phyloP scores from a whole-genome alignment of 1,140 invertebrate genomes.

The Lepidostoma basale region DNA sequence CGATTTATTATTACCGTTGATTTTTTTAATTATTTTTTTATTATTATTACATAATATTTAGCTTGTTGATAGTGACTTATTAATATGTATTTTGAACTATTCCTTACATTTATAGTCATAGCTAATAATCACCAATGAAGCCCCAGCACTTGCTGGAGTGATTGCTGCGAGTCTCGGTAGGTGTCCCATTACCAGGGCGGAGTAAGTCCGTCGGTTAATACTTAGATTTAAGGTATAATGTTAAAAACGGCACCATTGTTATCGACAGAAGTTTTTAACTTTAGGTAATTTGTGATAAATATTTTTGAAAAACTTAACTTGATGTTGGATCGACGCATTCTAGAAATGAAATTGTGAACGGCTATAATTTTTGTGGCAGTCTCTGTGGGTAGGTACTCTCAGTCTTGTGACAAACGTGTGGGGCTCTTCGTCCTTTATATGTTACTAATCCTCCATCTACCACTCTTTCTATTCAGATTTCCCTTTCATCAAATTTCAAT shows the following conservation, averaged over 20 bases:
- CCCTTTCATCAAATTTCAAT: too few species aligned
- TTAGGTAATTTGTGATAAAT: slow-evolving; percentile 32
- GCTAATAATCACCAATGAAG: slow-evolving; percentile 8
- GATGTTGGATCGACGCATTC: background rate
- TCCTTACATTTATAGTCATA: slow-evolving; percentile 34
- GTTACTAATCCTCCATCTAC: too few species aligned
- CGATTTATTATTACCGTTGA: slow-evolving; percentile 20
- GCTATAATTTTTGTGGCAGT: slow-evolving; percentile 3
- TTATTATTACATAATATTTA: slow-evolving; percentile 23
- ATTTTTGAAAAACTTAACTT: slow-evolving; percentile 18
- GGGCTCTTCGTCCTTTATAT: too few species aligned
- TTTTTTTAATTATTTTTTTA: slow-evolving; percentile 29
- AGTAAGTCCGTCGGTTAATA: background rate
- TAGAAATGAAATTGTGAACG: background rate
- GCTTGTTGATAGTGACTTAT: slow-evolving; percentile 37
- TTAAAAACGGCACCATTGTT: slow-evolving; percentile 30
- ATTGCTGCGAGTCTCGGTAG: background rate
- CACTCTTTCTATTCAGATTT: too few species aligned
- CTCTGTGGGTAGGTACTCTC: too few species aligned
- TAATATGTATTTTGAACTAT: slow-evolving; percentile 26
- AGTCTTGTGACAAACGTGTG: too few species aligned
- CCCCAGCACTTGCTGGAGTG: background rate
- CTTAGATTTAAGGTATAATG: slow-evolving; percentile 17
- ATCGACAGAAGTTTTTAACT: slow-evolving; percentile 22
- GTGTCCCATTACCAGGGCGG: background rate